Percentiles rank a stretch among this genome's conserved stretches.
Conservation (phyloP, 2,113 vertebrate species). For the Scophthalmus maximus region DNA sequence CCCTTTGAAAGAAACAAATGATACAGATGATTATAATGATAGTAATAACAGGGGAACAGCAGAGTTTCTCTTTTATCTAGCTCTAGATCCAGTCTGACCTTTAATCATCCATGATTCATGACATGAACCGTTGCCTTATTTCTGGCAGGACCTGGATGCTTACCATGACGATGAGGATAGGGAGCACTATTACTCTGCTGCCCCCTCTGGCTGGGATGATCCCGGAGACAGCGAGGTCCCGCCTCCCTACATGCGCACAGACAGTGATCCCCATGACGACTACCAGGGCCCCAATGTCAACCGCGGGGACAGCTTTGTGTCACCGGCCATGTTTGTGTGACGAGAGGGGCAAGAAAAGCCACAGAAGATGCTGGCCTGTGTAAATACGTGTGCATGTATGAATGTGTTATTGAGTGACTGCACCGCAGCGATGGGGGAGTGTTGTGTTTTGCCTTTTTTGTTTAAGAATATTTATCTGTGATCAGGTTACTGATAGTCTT, state of each 20-base stretch:
- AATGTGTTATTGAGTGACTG: conserved; percentile 7
- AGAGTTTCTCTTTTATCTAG: background rate
- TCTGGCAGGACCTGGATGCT: conserved; percentile 74
- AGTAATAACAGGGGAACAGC: background rate
- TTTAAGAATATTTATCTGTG: background rate
- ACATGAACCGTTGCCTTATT: background rate
- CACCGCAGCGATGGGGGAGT: background rate
- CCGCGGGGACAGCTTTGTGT: conserved; percentile 82
- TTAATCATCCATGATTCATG: background rate
- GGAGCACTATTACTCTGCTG: conserved; percentile 51
- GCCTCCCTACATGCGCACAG: conserved; percentile 61
- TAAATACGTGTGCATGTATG: background rate
- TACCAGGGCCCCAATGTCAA: conserved; percentile 27
- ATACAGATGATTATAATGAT: background rate
- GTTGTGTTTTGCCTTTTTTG: background rate
- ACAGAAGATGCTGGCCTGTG: background rate
- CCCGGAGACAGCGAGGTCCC: conserved; percentile 57
- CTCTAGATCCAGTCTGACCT: background rate
- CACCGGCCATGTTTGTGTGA: conserved; percentile 79
- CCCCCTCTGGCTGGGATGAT: conserved; percentile 72
- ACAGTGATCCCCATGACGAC: conserved; percentile 31
- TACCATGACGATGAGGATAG: conserved; percentile 40
- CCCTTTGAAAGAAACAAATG: background rate
- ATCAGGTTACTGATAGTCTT: conserved; percentile 1
- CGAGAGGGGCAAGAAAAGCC: background rate